Evolutionary conservation across 2,888 invertebrate species (phyloP).

Genomic region (Camponotus fellah): DNA sequence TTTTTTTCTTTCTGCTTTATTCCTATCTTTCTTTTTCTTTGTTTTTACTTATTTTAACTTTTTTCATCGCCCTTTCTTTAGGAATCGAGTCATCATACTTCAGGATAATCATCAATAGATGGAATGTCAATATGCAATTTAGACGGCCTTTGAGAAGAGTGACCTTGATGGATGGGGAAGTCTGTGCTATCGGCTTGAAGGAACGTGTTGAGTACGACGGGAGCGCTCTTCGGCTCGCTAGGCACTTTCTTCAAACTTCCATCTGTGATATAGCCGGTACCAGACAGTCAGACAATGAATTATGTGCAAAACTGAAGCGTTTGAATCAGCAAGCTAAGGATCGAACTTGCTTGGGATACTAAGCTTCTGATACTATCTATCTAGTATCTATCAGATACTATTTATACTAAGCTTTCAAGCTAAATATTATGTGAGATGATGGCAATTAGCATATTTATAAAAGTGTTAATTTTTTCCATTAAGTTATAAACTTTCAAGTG

Average conservation of each 20-base stretch:
- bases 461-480: not conserved
- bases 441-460: not conserved
- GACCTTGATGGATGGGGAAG: constrained; percentile 74
- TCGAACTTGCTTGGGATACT: not conserved
- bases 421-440: not conserved
- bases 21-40: not conserved
- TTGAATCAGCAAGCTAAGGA: constrained; percentile 14
- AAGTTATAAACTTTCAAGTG: not conserved
- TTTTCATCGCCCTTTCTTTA: not conserved
- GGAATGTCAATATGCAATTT: constrained; percentile 84
- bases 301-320: constrained; percentile 18
- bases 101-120: constrained; percentile 81
- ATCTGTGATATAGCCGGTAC: constrained; percentile 82
- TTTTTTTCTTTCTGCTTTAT: not conserved
- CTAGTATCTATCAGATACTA: too few relatives aligned
- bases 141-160: constrained; percentile 74
- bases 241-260: constrained; percentile 81
- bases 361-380: too few relatives aligned
- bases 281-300: constrained; percentile 74
- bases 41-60: not conserved
- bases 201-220: constrained; percentile 73
- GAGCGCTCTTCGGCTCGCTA: constrained; percentile 79
- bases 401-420: not conserved
- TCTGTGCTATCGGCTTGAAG: constrained; percentile 74
- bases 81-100: constrained; percentile 52